Evolutionary conservation across 2,797 vertebrate genomes (phyloP).

Genomic region (Pantherophis vulpinus): DNA sequence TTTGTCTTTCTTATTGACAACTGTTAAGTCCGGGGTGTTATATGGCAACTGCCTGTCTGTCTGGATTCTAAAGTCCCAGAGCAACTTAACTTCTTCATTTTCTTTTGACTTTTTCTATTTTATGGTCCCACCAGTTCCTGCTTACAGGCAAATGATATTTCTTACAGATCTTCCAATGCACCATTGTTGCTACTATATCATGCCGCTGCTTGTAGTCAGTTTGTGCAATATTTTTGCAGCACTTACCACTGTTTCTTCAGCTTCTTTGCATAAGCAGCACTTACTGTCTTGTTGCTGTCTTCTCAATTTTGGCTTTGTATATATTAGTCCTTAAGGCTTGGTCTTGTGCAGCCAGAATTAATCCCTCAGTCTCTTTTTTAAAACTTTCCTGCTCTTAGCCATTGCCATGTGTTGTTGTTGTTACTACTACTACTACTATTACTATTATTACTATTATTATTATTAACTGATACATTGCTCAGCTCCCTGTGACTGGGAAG

Average conservation of each 20-base stretch:
- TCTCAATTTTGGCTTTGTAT: neutral
- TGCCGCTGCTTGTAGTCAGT: neutral
- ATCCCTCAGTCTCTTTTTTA: neutral
- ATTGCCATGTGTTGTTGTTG: neutral
- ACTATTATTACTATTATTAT: no score
- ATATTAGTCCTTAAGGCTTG: neutral
- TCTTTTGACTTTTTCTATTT: no score
- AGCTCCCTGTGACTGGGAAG: neutral
- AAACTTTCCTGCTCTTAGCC: no score
- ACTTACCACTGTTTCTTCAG: neutral
- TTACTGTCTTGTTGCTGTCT: neutral
- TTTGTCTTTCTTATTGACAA: no score
- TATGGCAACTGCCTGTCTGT: no score
- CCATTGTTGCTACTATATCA: neutral
- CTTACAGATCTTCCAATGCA: neutral
- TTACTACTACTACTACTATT: no score
- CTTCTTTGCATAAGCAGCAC: neutral
- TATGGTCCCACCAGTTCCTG: no score
- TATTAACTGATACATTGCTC: neutral
- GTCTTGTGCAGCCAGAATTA: neutral
- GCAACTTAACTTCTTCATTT: no score
- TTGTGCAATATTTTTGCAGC: no score
- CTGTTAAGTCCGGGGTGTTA: no score
- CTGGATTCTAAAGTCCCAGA: no score
- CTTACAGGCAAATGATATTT: no score